phyloP scores from a whole-genome alignment of 2,888 invertebrate genomes.

The Cataglyphis livida region DNA sequence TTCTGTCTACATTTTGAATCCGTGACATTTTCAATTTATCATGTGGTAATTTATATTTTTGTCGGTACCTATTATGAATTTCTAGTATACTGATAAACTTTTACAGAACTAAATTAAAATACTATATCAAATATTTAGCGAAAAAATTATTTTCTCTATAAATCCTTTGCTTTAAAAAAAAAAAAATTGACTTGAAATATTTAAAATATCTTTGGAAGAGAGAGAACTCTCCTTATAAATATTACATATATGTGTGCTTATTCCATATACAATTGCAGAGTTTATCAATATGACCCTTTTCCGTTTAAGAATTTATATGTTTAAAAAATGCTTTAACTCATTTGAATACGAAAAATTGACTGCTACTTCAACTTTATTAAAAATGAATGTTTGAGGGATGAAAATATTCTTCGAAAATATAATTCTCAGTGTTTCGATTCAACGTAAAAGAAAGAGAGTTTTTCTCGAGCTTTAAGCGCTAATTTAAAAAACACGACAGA shows the following conservation, averaged over 20 bases:
- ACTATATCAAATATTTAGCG: too few species aligned
- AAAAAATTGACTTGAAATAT: too few species aligned
- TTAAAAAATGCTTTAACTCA: not conserved
- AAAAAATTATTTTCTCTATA: too few species aligned
- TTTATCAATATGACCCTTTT: not conserved
- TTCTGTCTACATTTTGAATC: not conserved
- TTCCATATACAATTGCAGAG: not conserved
- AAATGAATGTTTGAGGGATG: not conserved
- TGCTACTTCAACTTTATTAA: not conserved
- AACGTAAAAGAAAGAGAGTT: not conserved
- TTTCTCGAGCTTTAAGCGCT: not conserved
- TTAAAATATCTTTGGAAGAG: too few species aligned
- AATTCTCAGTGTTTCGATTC: not conserved
- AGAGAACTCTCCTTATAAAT: too few species aligned
- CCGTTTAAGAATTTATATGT: not conserved
- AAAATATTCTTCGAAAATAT: not conserved
- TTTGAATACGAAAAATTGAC: not conserved
- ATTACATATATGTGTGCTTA: not conserved
- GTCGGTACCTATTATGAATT: conserved; percentile 4
- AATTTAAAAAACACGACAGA: conserved; percentile 1
- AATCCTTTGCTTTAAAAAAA: too few species aligned
- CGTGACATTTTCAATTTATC: conserved; percentile 34
- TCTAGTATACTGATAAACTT: not conserved
- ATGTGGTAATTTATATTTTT: conserved; percentile 17
- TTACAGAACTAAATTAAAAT: not conserved